A percentile compares a stretch with the other conserved stretches of the same genome.
Evolutionary conservation across 2,113 vertebrate species (phyloP).

Genomic region (Phodopus roborovskii): DNA sequence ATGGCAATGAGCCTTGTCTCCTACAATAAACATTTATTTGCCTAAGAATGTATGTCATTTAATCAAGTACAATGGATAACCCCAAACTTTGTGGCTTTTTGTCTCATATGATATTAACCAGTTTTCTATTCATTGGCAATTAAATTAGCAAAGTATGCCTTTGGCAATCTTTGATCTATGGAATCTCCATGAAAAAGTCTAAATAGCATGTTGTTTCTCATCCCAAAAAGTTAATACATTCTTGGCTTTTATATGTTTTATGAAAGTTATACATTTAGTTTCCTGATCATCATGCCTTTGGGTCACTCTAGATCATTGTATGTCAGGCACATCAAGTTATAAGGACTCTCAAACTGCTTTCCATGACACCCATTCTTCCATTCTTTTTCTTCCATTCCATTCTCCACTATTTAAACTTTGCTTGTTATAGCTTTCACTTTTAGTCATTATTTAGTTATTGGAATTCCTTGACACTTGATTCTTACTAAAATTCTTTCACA

Average conservation of each 20-base stretch:
- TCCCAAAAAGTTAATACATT: not conserved
- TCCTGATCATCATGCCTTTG: not conserved
- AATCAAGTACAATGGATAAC: not conserved
- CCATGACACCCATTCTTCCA: not conserved
- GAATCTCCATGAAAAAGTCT: not conserved
- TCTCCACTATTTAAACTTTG: not conserved
- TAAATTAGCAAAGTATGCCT: not conserved
- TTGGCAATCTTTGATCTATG: not conserved
- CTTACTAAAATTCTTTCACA: not conserved
- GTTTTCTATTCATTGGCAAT: not conserved
- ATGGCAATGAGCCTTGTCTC: not conserved
- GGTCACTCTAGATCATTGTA: not conserved
- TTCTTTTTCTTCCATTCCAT: not conserved
- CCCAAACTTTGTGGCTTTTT: not conserved
- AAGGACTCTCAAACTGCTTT: not conserved
- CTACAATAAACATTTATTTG: not conserved
- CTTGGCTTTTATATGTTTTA: constrained; percentile 2
- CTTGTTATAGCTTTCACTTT: not conserved
- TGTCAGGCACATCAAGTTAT: not conserved
- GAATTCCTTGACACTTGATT: not conserved
- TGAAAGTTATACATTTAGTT: not conserved
- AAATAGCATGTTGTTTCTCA: not conserved
- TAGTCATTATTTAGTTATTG: not conserved
- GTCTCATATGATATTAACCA: not conserved
- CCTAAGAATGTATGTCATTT: not conserved